Base-by-base conservation (phyloP, 2,888 invertebrate genomes). In the Hypselothyrea guttata region DNA sequence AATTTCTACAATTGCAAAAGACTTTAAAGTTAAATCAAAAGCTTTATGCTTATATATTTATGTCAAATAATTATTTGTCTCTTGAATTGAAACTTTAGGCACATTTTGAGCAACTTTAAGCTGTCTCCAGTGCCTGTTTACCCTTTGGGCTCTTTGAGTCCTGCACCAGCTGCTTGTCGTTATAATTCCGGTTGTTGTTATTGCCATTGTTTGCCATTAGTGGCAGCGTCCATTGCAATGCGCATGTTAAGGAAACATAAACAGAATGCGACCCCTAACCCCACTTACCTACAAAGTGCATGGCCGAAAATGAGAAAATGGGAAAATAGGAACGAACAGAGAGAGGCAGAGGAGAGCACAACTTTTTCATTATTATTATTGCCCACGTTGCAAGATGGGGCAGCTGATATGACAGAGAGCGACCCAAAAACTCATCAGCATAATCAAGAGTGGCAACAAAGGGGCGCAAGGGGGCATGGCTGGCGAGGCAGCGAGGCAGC, bases 361-460 rank as follows among this genome's bases (percentile, higher is more conserved):
- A 68, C 9, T 56, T 84, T 84, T 77, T 78, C 78, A 84, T 78
- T 78, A 84, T 81, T 76, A 78, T 84, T 78, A 78, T 84, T 77
- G 77, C 69, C 72, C 72, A 75, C 72, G 67, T 75, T 71, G 61
- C 75, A 56, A 72, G 82, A 82, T 77, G 74, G 74, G 74, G 49
- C 54, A 63, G 69, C 46, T 67, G 84, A 82, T 81, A 74, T 53
- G 57, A 53, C 41, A 46, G 53, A 63, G 46, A 54, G 55, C 64
- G 78, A 68, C 61, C 54, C 66, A 74, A 61, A 55, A 84, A 78
- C 66, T 84, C 84, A 84, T 78, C 78, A 84, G 63, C 78, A 81
- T 78, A 78, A 78, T 84, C 84, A 78, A 77, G 65, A 57, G 60
- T 51, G 45, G 53, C 33, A 5, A 33, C 18, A n/a, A 31, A 0